Evolutionary conservation across 1,140 invertebrate species (phyloP).

Genomic region (Drosophila asahinai): DNA sequence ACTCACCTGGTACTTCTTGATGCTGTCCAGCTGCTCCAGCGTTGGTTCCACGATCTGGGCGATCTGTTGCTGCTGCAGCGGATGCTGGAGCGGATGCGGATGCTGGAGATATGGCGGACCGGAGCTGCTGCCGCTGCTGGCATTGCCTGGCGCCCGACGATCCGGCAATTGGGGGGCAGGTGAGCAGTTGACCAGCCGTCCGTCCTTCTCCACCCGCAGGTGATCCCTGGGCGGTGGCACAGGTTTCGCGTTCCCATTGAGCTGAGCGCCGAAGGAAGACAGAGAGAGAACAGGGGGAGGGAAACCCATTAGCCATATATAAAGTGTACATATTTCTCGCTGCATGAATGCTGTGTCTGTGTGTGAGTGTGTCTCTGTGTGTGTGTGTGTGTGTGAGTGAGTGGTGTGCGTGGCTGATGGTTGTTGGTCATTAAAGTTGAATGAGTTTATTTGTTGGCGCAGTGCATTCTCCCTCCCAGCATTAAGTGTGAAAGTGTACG

Average conservation of each 20-base stretch:
- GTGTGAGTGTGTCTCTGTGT: constrained; percentile 15
- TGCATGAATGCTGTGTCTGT: constrained; percentile 16
- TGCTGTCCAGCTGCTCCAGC: constrained; percentile 94
- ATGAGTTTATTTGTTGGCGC: constrained; percentile 34
- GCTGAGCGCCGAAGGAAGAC: constrained; percentile 29
- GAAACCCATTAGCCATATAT: constrained; percentile 26
- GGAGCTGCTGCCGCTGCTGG: constrained; percentile 57
- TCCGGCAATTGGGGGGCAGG: constrained; percentile 90
- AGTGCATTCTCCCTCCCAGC: constrained; percentile 14
- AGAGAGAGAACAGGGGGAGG: not conserved
- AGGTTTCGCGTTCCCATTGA: constrained; percentile 87
- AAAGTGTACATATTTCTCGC: not conserved
- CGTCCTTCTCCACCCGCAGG: constrained; percentile 87
- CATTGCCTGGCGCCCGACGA: constrained; percentile 84
- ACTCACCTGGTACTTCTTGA: constrained; percentile 95
- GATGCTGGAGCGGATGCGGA: constrained; percentile 76
- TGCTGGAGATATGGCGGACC: constrained; percentile 73
- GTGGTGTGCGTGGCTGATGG: constrained; percentile 33
- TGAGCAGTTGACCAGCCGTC: constrained; percentile 88
- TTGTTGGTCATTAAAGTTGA: constrained; percentile 25
- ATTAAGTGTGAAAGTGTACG: constrained; percentile 28
- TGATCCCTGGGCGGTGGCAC: constrained; percentile 92
- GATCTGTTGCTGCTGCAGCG: constrained; percentile 85
- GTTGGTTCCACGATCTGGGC: constrained; percentile 88
- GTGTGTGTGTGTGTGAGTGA: constrained; percentile 28